Base-by-base conservation (phyloP, 2,797 vertebrate species). In the Decapterus maruadsi region DNA sequence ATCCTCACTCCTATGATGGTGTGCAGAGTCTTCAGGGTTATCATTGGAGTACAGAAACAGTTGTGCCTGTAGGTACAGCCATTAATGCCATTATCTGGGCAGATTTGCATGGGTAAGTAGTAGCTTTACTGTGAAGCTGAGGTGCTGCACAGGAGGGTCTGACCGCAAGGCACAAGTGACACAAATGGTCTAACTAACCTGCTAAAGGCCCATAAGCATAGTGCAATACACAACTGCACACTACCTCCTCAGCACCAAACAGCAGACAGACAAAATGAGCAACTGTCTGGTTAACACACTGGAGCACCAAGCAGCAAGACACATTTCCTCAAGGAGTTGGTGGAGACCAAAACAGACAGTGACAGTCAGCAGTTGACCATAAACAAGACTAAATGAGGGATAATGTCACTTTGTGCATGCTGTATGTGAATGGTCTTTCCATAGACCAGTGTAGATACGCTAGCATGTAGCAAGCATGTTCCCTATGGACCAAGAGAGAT, bases 101-200 rank as follows among this genome's bases (percentile, higher is more conserved):
- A 84, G 75, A 86, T 90, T 77, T 85, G 75, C 81, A 86, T 86
- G 62, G 65, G 69, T 78, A 83, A 84, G 75, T 75, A 45, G 73
- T 45, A 64, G 71, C 22, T 69, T 82, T 76, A 69, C 63, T 65
- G 54, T 75, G 61, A 34, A 29, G 51, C 9, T 43, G 10, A 56
- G 38, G 51, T 67, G 38, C 42, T 57, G 40, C 13, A 40, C 40
- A 31, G 64, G 22, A 55, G 38, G 48, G 42, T 54, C 48, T 65
- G 63, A 50, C 50, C 64, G 26, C 14, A 0, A 22, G 48, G 48
- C 20, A 17, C 46, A 42, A 17, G 50, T 19, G 36, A 55, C 38
- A 55, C 64, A 54, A 38, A 20, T 26, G 16, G 34, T 53, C 50
- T 29, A 43, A 14, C 20, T 42, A 43, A 8, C 20, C 36, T 29